These are phyloP conservation scores for Agonopterix arenella DNA, from an alignment of 2,888 invertebrate species.

Conservation along the genomic window DNA sequence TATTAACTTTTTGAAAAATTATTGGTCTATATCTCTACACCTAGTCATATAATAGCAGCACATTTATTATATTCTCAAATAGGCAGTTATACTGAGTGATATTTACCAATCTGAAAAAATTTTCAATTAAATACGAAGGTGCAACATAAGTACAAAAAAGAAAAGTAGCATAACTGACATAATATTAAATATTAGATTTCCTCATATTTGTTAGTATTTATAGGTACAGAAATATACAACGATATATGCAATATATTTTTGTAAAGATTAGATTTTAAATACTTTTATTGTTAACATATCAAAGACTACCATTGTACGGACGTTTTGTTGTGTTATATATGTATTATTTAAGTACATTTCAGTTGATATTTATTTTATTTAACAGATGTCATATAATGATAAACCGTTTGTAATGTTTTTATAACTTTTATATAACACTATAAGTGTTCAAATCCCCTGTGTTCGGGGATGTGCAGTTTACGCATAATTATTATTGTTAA, in stretches of 20 bases:
- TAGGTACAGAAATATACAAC: conserved; percentile 11
- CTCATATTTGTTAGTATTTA: conserved; percentile 5
- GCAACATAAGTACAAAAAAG: conserved; percentile 51
- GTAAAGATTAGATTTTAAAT: conserved; percentile 46
- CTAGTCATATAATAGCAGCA: conserved; percentile 65
- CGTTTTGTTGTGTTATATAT: conserved; percentile 15
- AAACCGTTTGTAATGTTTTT: conserved; percentile 42
- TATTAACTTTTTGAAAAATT: not conserved
- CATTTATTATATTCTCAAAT: conserved; percentile 41
- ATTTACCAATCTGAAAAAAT: conserved; percentile 28
- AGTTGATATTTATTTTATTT: conserved; percentile 34
- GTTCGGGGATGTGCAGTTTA: conserved; percentile 37
- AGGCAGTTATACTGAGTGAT: conserved; percentile 39
- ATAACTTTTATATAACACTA: conserved; percentile 40
- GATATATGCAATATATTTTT: conserved; percentile 65
- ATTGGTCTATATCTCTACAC: conserved; percentile 33
- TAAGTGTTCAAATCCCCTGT: conserved; percentile 57
- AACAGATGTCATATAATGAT: conserved; percentile 47
- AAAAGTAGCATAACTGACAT: conserved; percentile 17
- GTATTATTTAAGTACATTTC: conserved; percentile 11
- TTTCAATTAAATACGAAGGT: conserved; percentile 19
- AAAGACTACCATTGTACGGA: conserved; percentile 41
- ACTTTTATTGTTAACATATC: conserved; percentile 47
- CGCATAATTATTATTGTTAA: conserved; percentile 48
- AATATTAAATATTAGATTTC: conserved; percentile 7